Evolutionary conservation across 2,113 vertebrate species (phyloP).

Genomic region (Myodes glareolus): DNA sequence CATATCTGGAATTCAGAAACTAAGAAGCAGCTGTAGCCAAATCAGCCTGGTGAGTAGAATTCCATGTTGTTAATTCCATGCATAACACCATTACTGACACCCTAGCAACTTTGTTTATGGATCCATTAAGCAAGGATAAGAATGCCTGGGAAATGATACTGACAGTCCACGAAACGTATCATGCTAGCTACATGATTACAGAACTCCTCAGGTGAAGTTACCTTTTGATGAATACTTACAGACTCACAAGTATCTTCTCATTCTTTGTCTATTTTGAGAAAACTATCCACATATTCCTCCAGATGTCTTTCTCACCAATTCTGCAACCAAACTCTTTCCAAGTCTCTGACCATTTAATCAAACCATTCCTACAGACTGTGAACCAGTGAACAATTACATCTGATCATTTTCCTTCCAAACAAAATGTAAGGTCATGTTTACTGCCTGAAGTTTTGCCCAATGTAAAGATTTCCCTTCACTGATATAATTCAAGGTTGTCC

Average conservation of each 20-base stretch:
- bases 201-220: neutral
- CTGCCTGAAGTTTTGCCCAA: neutral
- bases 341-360: neutral
- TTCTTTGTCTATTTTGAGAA: neutral
- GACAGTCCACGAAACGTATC: neutral
- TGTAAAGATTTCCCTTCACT: neutral
- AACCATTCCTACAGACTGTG: neutral
- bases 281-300: neutral
- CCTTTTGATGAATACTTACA: neutral
- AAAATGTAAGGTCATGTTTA: neutral
- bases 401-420: neutral
- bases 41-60: neutral
- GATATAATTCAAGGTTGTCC: neutral
- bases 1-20: neutral
- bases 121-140: neutral
- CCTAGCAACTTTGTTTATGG: neutral
- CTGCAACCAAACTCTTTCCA: neutral
- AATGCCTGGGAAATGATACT: neutral
- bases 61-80: neutral
- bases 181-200: neutral
- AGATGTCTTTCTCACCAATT: neutral
- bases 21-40: neutral
- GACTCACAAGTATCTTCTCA: neutral
- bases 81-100: neutral
- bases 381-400: neutral